Evolutionary conservation across 2,888 invertebrate species (phyloP).

Genomic region (Cheilosia variabilis): DNA sequence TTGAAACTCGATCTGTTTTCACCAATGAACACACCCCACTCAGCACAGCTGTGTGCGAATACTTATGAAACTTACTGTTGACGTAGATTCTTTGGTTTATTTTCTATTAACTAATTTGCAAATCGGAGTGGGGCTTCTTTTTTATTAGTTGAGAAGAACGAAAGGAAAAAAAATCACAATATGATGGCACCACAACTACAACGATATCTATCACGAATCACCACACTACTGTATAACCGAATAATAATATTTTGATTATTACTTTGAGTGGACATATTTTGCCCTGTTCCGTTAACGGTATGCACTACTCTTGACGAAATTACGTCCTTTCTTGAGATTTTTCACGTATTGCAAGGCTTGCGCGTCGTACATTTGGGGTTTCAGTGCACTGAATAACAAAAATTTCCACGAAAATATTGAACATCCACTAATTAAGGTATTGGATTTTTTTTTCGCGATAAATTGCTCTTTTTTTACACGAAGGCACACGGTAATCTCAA

Average conservation of each 20-base stretch:
- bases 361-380: constrained; percentile 41
- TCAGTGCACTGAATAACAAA: constrained; percentile 5
- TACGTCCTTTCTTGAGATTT: constrained; percentile 42
- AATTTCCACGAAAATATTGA: background rate
- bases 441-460: background rate
- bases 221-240: constrained; percentile 42
- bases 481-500: background rate
- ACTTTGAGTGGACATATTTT: constrained; percentile 33
- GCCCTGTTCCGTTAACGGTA: constrained; percentile 26
- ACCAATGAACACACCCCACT: background rate
- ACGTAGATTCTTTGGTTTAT: constrained; percentile 47
- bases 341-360: constrained; percentile 42
- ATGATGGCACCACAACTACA: constrained; percentile 53
- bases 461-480: constrained; percentile 12
- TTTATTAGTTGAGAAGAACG: constrained; percentile 20
- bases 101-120: constrained; percentile 44
- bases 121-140: constrained; percentile 5
- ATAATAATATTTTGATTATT: constrained; percentile 39
- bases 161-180: constrained; percentile 50
- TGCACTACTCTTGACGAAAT: constrained; percentile 57
- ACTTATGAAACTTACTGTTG: constrained; percentile 54
- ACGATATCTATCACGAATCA: constrained; percentile 28
- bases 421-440: background rate
- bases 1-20: background rate
- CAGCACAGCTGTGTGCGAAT: background rate